Conservation (phyloP, 2,113 vertebrate genomes). For the Cyanoliseus patagonus region DNA sequence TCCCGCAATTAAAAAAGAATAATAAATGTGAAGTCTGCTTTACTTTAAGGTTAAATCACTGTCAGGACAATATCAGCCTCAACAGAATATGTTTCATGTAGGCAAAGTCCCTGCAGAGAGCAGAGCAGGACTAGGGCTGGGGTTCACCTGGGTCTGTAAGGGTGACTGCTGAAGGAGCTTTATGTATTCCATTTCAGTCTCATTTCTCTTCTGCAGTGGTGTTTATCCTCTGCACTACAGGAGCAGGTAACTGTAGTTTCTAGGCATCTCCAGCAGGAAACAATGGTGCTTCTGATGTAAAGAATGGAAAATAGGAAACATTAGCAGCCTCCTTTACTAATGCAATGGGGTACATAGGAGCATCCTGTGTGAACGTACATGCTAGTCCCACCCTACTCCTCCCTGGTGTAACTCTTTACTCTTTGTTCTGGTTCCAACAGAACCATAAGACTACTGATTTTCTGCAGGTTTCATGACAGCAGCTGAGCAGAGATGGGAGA, state of each 20-base stretch:
- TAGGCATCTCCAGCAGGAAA: not conserved
- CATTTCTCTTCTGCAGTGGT: not conserved
- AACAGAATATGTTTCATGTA: not conserved
- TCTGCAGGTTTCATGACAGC: not conserved
- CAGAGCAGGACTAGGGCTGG: not conserved
- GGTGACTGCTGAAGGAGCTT: not conserved
- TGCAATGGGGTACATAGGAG: not conserved
- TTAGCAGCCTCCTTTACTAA: not conserved
- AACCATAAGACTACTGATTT: not conserved
- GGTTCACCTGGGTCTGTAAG: not conserved
- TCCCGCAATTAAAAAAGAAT: not conserved
- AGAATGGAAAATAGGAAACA: not conserved
- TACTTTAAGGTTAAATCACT: not conserved
- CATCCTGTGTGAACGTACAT: not conserved
- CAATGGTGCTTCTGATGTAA: not conserved
- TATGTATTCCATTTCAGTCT: not conserved
- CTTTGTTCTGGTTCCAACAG: not conserved
- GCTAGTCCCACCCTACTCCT: not conserved
- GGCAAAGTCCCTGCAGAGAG: not conserved
- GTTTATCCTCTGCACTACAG: not conserved
- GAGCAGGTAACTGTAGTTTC: not conserved
- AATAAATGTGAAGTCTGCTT: not conserved
- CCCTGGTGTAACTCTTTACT: not conserved
- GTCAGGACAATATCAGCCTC: not conserved
- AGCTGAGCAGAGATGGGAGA: not conserved